Percentiles rank a stretch among this genome's conserved stretches.
phyloP scores from a whole-genome alignment of 2,113 vertebrate genomes.

The Otocyon megalotis region DNA sequence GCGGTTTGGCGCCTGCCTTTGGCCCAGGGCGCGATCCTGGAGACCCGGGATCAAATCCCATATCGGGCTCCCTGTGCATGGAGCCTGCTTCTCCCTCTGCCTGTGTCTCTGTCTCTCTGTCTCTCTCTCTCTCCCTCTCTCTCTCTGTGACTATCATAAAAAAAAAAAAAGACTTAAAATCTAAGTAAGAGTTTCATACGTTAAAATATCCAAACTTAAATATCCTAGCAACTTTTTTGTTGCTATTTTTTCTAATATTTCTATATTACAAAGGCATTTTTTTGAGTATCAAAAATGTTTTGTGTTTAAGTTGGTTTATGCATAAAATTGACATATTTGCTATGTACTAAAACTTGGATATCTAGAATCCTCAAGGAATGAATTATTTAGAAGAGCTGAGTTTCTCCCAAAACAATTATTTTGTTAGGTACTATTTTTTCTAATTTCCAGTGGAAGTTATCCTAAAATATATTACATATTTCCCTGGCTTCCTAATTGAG shows the following conservation, averaged over 20 bases:
- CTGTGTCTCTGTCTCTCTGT: too few species aligned
- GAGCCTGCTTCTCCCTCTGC: too few species aligned
- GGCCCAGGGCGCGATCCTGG: too few species aligned
- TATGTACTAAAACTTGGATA: not conserved
- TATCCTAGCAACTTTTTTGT: too few species aligned
- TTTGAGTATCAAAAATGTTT: conserved; percentile 42
- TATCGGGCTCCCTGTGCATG: too few species aligned
- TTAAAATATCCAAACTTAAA: not conserved
- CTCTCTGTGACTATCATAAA: too few species aligned
- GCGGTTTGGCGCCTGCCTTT: too few species aligned
- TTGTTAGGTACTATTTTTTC: not conserved
- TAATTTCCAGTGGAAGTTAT: not conserved
- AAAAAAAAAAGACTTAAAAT: conserved; percentile 17
- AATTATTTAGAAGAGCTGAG: not conserved
- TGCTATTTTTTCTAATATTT: not conserved
- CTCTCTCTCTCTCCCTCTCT: too few species aligned
- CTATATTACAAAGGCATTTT: not conserved
- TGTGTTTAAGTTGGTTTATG: not conserved
- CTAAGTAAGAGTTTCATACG: not conserved
- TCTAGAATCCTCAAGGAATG: not conserved
- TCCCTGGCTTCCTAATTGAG: not conserved
- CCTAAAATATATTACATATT: not conserved
- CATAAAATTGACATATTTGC: not conserved
- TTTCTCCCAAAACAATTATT: conserved; percentile 25
- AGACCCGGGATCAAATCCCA: too few species aligned